These are phyloP conservation scores for Poecilia latipinna DNA, from an alignment of 2,113 vertebrate species.

Conservation along the genomic window DNA sequence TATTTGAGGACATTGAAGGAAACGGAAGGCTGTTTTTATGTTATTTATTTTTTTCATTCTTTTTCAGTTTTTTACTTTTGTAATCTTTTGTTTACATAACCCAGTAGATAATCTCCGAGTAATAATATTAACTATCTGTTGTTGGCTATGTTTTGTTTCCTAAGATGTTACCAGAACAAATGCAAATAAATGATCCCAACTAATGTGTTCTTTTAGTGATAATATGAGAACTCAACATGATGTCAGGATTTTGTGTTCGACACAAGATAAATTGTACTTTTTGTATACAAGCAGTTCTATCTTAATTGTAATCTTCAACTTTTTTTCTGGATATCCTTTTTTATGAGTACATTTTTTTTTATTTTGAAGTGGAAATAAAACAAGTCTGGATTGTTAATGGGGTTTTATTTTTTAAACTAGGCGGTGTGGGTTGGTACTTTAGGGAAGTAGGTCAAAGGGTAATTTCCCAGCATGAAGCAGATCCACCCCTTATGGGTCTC, in stretches of 20 bases:
- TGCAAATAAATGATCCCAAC: slow-evolving; percentile 6
- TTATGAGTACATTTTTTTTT: not conserved
- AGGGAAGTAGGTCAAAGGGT: slow-evolving; percentile 41
- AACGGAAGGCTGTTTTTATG: too few species aligned
- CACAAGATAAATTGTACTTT: slow-evolving; percentile 4
- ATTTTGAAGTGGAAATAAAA: not conserved
- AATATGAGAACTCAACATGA: slow-evolving; percentile 1
- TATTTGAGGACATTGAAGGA: not conserved
- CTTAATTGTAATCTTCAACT: not conserved
- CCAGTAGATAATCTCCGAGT: not conserved
- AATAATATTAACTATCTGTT: too few species aligned
- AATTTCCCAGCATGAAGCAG: slow-evolving; percentile 7
- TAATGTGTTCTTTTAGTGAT: slow-evolving; percentile 5
- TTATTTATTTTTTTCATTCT: too few species aligned
- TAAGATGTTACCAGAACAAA: not conserved
- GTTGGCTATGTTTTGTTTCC: not conserved
- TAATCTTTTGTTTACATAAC: not conserved
- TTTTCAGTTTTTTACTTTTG: not conserved
- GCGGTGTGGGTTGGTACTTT: not conserved
- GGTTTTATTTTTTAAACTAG: not conserved
- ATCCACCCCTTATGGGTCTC: not conserved
- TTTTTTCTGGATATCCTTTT: not conserved
- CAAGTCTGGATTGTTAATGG: too few species aligned
- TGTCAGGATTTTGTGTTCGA: slow-evolving; percentile 14
- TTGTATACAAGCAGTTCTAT: not conserved